A percentile compares a stretch with the other conserved stretches of the same genome.
phyloP scores from a whole-genome alignment of 1,140 invertebrate genomes.

The Drosophila albomicans region DNA sequence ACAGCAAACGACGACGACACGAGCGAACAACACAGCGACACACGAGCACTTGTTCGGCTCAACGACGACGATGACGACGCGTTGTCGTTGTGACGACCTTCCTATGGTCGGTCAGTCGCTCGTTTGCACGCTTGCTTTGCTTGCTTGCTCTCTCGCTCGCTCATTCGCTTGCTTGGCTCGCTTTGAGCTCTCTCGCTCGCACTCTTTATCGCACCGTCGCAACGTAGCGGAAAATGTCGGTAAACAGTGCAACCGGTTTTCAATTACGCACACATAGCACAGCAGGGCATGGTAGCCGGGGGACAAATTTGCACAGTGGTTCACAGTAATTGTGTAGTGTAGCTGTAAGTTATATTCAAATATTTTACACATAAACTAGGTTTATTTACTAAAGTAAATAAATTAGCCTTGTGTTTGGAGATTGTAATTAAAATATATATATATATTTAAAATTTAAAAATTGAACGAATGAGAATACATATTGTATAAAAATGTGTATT shows the following conservation, averaged over 20 bases:
- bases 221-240: conserved; percentile 78
- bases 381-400: no score
- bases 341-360: no score
- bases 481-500: no score
- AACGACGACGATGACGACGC: conserved; percentile 41
- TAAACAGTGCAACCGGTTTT: conserved; percentile 81
- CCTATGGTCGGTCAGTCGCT: conserved; percentile 52
- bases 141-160: conserved; percentile 7
- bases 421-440: no score
- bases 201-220: conserved; percentile 34
- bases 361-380: no score
- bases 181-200: conserved; percentile 8
- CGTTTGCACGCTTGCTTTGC: conserved; percentile 14
- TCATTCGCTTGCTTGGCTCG: conserved; percentile 3
- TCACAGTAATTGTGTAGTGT: neutral
- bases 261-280: conserved; percentile 54
- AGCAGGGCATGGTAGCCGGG: conserved; percentile 34
- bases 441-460: no score
- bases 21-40: conserved; percentile 23
- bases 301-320: conserved; percentile 24
- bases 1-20: conserved; percentile 18
- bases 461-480: no score
- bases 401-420: no score
- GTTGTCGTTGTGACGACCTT: conserved; percentile 58
- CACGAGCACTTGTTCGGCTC: conserved; percentile 68